Percentiles rank a stretch among this genome's conserved stretches.
Conservation (phyloP, 2,797 vertebrate genomes). For the Salmo trutta region DNA sequence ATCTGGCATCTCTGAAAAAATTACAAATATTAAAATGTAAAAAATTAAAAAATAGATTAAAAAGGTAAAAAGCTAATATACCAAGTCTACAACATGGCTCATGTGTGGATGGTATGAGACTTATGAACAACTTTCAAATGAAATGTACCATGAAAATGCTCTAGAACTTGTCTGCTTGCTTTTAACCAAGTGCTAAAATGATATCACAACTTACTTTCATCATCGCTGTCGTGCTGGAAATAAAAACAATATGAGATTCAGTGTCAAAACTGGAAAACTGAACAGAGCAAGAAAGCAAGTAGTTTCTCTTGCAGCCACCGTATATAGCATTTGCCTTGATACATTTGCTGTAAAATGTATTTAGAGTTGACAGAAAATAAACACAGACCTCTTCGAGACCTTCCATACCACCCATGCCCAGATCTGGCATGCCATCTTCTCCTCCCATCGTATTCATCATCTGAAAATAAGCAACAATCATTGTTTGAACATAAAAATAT, state of each 20-base stretch:
- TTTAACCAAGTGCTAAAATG: not conserved
- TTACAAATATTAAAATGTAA: not conserved
- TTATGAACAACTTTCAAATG: not conserved
- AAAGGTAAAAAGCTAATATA: slow-evolving; percentile 13
- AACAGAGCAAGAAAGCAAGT: not conserved
- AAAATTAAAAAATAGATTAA: not conserved
- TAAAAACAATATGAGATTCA: slow-evolving; percentile 24
- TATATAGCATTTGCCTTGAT: not conserved
- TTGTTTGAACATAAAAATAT: not conserved
- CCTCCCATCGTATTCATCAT: slow-evolving; percentile 99
- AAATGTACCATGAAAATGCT: too few species aligned
- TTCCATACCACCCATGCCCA: slow-evolving; percentile 76
- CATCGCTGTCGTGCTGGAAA: slow-evolving; percentile 89
- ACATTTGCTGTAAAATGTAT: not conserved
- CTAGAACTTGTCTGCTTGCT: not conserved
- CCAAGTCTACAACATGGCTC: not conserved
- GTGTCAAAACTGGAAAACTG: slow-evolving; percentile 3
- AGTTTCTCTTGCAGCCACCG: not conserved
- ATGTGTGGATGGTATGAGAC: not conserved
- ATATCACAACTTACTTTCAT: slow-evolving; percentile 84
- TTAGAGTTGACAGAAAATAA: not conserved
- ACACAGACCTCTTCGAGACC: slow-evolving; percentile 85
- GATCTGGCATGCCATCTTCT: slow-evolving; percentile 88
- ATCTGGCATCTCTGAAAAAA: slow-evolving; percentile 88
- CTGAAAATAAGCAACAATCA: slow-evolving; percentile 61